Base-by-base conservation (phyloP, 2,888 invertebrate species). In the Deroplatys truncata region DNA sequence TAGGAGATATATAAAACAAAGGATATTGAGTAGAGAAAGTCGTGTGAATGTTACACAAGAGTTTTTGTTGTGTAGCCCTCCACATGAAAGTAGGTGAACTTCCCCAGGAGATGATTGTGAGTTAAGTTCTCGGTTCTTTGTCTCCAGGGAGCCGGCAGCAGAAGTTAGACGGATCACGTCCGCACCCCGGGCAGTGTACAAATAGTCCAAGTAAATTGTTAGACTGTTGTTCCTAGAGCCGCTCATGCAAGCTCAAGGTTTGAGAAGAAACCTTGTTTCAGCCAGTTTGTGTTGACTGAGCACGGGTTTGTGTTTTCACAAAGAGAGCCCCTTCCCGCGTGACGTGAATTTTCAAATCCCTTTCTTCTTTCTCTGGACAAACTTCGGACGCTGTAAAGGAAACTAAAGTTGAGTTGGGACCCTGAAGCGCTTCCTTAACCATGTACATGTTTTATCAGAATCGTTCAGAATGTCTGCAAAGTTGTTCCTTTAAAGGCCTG, bases 131-230 rank as follows among this genome's bases (percentile, higher is more conserved):
- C 56, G 20, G 56, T 72, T 72, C 56, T 72, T 72, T 72, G 56
- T 72, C 56, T 72, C 56, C 2, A 72, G 56, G 56, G 56, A 72
- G 25, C 56, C 7, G 43, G 43, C 43, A 43, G 43, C 56, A 56
- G 56, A 56, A 56, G 56, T 56, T 56, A 15, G 16, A 56, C 56
- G 56, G 56, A 56, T 56, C 56, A 72, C 56, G 56, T 72, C 25
- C 56, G 25, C 56, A 43, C 56, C 56, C 25, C 56, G 5, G 20
- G 31, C 90, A 90, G 90, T 90, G 88, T 90, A 90, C 90, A 90
- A 90, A 90, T 90, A 90, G 88, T 88, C 88, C 56, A 20, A 86
- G 86, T 84, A 88, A 89, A 90, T 90, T 90, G 90, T 88, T 89
- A 72, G 84, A 28, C 87, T 89, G 88, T 90, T 90, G 88, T 90